Evolutionary conservation across 2,888 invertebrate genomes (phyloP).

Genomic region (Caenorhabditis panamensis): DNA sequence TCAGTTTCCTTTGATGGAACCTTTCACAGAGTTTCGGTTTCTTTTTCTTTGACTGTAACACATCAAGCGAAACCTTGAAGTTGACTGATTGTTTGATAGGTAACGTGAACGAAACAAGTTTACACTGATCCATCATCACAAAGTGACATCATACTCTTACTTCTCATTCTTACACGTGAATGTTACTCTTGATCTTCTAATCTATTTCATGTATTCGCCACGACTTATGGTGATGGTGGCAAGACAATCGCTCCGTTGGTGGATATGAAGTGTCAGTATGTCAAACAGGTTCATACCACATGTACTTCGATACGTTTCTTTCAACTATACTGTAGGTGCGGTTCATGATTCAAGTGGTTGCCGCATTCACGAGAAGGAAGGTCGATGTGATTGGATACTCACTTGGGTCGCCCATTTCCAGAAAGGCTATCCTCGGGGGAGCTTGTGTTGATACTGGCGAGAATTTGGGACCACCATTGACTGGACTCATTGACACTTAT

Average conservation of each 20-base stretch:
- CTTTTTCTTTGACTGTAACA: slow-evolving; percentile 25
- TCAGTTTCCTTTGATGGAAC: slow-evolving; percentile 11
- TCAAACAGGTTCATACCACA: slow-evolving; percentile 71
- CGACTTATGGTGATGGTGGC: slow-evolving; percentile 79
- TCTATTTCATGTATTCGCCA: slow-evolving; percentile 71
- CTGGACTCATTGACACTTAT: slow-evolving; percentile 75
- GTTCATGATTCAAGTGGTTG: slow-evolving; percentile 75
- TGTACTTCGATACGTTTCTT: neutral
- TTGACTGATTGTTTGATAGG: neutral
- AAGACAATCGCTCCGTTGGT: slow-evolving; percentile 75
- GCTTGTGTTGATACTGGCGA: slow-evolving; percentile 78
- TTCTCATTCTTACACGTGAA: neutral
- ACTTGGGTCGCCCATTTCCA: slow-evolving; percentile 77
- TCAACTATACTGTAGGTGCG: slow-evolving; percentile 65
- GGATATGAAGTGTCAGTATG: slow-evolving; percentile 77
- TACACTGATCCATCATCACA: neutral
- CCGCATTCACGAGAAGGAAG: slow-evolving; percentile 74
- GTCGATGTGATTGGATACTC: slow-evolving; percentile 80
- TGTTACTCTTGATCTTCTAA: neutral
- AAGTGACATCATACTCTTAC: neutral
- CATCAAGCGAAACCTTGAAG: slow-evolving; percentile 19
- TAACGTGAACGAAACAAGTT: slow-evolving; percentile 32
- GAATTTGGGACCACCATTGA: slow-evolving; percentile 75
- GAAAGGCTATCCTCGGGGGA: slow-evolving; percentile 75
- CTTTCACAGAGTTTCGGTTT: too few species aligned